Evolutionary conservation across 1,140 invertebrate genomes (phyloP).

Genomic region (Parasteatoda tepidariorum): DNA sequence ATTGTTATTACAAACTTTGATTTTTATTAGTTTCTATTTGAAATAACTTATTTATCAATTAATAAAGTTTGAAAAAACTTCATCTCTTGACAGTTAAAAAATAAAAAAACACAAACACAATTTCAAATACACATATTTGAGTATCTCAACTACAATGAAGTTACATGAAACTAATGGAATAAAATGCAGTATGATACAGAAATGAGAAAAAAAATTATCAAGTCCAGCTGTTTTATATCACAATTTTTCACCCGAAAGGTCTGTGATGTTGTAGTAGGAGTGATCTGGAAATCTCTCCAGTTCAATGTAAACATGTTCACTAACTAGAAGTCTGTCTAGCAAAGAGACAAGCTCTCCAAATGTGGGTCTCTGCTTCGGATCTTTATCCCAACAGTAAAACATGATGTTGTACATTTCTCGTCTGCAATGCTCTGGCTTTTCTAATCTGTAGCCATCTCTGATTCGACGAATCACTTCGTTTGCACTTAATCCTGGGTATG

Average conservation of each 20-base stretch:
- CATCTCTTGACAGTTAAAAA: too few species aligned
- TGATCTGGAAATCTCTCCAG: constrained; percentile 92
- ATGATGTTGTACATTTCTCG: constrained; percentile 69
- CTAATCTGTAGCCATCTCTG: constrained; percentile 76
- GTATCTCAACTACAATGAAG: neutral
- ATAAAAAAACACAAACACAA: too few species aligned
- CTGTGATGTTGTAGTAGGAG: constrained; percentile 87
- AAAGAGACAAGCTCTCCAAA: constrained; percentile 75
- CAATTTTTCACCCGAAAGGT: constrained; percentile 79
- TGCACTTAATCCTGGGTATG: constrained; percentile 76
- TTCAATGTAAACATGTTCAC: constrained; percentile 93
- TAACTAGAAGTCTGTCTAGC: constrained; percentile 83
- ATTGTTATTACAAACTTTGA: too few species aligned
- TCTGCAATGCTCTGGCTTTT: constrained; percentile 75
- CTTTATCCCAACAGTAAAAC: constrained; percentile 85
- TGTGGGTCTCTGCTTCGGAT: constrained; percentile 81
- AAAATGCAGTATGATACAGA: neutral
- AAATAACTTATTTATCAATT: too few species aligned
- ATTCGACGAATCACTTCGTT: constrained; percentile 77
- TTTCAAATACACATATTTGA: too few species aligned
- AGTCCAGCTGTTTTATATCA: constrained; percentile 40
- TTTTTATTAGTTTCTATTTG: too few species aligned
- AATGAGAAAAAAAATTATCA: neutral
- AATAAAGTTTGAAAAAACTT: too few species aligned
- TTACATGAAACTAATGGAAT: neutral